A percentile compares a stretch with the other conserved stretches of the same genome.
phyloP scores from a whole-genome alignment of 2,888 invertebrate genomes.

The Leptodirus hochenwartii region DNA sequence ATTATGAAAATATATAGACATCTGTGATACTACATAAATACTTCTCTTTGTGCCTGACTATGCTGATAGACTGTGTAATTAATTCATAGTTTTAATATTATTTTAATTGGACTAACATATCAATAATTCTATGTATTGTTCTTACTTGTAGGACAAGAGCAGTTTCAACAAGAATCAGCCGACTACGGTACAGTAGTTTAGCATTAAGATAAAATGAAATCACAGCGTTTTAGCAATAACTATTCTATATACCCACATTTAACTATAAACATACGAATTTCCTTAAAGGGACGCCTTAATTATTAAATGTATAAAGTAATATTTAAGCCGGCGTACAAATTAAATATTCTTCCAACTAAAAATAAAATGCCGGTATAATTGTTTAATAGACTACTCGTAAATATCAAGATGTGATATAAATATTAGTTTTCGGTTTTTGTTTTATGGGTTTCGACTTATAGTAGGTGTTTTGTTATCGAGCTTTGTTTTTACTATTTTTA shows the following conservation, averaged over 20 bases:
- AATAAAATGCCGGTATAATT: not conserved
- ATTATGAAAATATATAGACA: too few relatives aligned
- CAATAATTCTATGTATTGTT: slow-evolving; percentile 9
- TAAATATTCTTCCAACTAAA: not conserved
- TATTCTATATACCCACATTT: too few relatives aligned
- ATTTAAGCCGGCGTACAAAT: not conserved
- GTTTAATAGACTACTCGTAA: too few relatives aligned
- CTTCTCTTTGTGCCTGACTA: too few relatives aligned
- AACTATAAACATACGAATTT: not conserved
- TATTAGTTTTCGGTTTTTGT: too few relatives aligned
- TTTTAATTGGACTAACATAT: slow-evolving; percentile 3
- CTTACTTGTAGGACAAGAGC: slow-evolving; percentile 40
- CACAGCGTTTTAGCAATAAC: slow-evolving; percentile 13
- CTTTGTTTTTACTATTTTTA: too few relatives aligned
- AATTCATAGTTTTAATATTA: too few relatives aligned
- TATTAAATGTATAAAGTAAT: not conserved
- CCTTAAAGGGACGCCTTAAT: not conserved
- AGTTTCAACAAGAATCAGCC: slow-evolving; percentile 40
- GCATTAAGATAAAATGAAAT: slow-evolving; percentile 12
- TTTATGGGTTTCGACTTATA: too few relatives aligned
- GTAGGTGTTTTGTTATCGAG: too few relatives aligned
- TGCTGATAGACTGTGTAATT: too few relatives aligned
- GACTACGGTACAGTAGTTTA: slow-evolving; percentile 41
- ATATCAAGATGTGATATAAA: slow-evolving; percentile 8
- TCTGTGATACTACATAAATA: too few relatives aligned